Evolutionary conservation across 2,797 vertebrate genomes (phyloP).

Genomic region (Melopsittacus undulatus): DNA sequence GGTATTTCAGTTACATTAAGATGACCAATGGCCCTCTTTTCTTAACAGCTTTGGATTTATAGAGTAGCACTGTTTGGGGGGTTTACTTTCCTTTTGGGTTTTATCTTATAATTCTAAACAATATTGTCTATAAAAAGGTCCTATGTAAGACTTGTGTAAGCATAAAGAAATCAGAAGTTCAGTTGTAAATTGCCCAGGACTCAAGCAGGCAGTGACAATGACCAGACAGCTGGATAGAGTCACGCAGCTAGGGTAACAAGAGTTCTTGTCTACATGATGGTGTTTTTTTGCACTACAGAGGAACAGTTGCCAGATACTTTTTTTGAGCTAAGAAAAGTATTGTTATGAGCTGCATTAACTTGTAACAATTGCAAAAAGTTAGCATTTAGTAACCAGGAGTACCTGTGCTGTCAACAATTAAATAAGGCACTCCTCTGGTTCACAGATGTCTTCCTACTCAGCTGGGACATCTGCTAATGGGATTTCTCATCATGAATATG

Average conservation of each 20-base stretch:
- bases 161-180: not conserved
- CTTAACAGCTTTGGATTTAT: not conserved
- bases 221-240: fast-evolving
- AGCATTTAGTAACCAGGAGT: not conserved
- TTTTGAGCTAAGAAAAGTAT: not conserved
- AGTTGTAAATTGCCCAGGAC: not conserved
- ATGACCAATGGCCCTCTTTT: not conserved
- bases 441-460: not conserved
- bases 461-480: not conserved
- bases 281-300: not conserved
- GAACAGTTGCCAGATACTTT: not conserved
- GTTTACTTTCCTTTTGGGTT: not conserved
- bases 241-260: not conserved
- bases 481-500: fast-evolving
- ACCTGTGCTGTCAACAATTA: not conserved
- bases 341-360: not conserved
- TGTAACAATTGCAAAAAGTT: fast-evolving
- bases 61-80: not conserved
- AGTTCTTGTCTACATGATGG: not conserved
- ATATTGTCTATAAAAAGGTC: not conserved
- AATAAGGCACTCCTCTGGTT: not conserved
- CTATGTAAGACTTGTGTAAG: not conserved
- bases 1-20: not conserved
- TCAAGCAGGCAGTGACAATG: not conserved
- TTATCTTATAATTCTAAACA: not conserved